phyloP scores from a whole-genome alignment of 2,888 invertebrate species.

The Drosophila testacea region DNA sequence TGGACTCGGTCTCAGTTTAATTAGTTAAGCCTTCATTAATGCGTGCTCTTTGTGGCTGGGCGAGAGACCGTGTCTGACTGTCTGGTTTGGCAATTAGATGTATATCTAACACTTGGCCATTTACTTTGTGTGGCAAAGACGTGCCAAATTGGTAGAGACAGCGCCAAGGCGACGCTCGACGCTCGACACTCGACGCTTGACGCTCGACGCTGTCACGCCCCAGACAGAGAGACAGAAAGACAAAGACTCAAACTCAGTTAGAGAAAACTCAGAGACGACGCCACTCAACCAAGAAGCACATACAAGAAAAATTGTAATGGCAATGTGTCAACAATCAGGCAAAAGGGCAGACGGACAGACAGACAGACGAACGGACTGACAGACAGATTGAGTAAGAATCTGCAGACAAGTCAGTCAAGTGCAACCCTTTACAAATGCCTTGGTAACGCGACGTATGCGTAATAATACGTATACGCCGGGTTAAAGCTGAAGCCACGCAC shows the following conservation, averaged over 20 bases:
- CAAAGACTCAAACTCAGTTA: conserved; percentile 31
- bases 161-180: conserved; percentile 62
- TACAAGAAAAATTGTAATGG: conserved; percentile 37
- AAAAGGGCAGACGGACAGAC: conserved; percentile 5
- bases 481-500: conserved; percentile 38
- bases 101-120: conserved; percentile 75
- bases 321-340: conserved; percentile 65
- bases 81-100: conserved; percentile 68
- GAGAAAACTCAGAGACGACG: conserved; percentile 20
- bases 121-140: conserved; percentile 69
- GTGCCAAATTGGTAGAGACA: conserved; percentile 66
- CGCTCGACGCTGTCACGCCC: conserved; percentile 63
- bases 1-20: conserved; percentile 22
- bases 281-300: conserved; percentile 30
- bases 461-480: conserved; percentile 52
- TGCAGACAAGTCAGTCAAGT: conserved; percentile 34
- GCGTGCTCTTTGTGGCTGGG: conserved; percentile 16
- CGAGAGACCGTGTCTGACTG: conserved; percentile 24
- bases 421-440: conserved; percentile 63
- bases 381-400: conserved; percentile 8
- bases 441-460: conserved; percentile 72
- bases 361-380: conserved; percentile 6
- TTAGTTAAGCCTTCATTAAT: conserved; percentile 27
- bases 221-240: conserved; percentile 58
- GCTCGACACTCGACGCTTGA: conserved; percentile 45